Percentiles rank a stretch among this genome's conserved stretches.
These are phyloP conservation scores for Tauraco erythrolophus DNA, from an alignment of 2,113 vertebrate genomes.

Conservation along the genomic window DNA sequence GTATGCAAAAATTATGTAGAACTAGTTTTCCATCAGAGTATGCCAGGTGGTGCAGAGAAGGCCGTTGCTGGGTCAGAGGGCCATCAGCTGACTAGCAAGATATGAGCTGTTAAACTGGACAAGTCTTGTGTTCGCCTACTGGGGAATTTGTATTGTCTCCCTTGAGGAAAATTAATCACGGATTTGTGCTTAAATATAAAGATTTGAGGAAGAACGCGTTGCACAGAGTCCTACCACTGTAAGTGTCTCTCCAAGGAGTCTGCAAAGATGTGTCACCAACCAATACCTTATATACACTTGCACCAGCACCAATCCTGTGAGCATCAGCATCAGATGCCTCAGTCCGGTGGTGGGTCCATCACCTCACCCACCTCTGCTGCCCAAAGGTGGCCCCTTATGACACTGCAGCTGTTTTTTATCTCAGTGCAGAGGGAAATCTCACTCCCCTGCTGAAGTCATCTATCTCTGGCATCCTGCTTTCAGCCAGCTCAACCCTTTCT, in stretches of 20 bases:
- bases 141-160: background rate
- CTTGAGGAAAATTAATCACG: background rate
- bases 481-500: background rate
- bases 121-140: background rate
- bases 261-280: background rate
- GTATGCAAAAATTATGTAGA: background rate
- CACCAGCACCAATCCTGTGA: background rate
- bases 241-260: background rate
- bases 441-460: background rate
- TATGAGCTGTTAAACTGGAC: background rate
- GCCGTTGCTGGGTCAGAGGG: background rate
- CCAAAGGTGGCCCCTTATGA: background rate
- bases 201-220: background rate
- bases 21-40: background rate
- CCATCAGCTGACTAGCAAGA: background rate
- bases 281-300: background rate
- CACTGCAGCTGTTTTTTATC: background rate
- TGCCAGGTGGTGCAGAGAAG: background rate
- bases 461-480: background rate
- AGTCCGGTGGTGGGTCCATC: accelerated
- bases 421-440: background rate
- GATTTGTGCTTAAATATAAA: background rate
- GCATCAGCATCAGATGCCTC: background rate
- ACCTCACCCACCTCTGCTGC: background rate
- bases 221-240: background rate